Percentiles rank a stretch among this genome's conserved stretches.
These are phyloP conservation scores for Mus pahari DNA, from an alignment of 2,113 vertebrate species.

Conservation along the genomic window DNA sequence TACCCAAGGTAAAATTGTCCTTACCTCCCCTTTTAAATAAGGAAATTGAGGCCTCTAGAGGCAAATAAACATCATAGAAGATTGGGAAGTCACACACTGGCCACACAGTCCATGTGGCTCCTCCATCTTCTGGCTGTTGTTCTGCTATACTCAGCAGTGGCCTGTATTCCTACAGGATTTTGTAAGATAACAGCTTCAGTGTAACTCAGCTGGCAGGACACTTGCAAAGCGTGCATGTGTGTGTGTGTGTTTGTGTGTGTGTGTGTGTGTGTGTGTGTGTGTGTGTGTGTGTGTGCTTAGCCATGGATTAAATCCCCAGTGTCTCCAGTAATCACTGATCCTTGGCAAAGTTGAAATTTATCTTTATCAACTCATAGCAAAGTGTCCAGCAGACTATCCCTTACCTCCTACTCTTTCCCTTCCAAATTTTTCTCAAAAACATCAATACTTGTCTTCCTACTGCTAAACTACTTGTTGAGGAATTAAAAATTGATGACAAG, in stretches of 20 bases:
- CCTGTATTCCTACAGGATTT: neutral
- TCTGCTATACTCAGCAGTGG: neutral
- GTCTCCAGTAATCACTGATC: neutral
- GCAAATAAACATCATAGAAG: neutral
- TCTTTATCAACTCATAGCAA: neutral
- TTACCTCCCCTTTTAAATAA: conserved; percentile 24
- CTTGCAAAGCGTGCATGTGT: neutral
- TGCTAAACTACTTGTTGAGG: conserved; percentile 55
- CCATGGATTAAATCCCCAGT: neutral
- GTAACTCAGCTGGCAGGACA: neutral
- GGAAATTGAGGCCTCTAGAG: neutral
- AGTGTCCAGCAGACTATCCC: neutral
- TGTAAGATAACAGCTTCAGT: neutral
- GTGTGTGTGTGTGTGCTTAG: too few species aligned
- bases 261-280: neutral
- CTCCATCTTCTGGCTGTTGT: neutral
- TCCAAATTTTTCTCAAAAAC: conserved; percentile 16
- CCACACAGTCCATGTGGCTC: neutral
- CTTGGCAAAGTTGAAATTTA: neutral
- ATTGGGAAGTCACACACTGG: neutral
- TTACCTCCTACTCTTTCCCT: neutral
- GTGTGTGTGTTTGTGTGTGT: too few species aligned
- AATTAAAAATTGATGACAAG: conserved; percentile 55
- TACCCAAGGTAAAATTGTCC: neutral
- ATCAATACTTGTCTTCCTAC: conserved; percentile 56